These are phyloP conservation scores for Drosophila ananassae DNA, from an alignment of 1,140 invertebrate species.

Conservation along the genomic window DNA sequence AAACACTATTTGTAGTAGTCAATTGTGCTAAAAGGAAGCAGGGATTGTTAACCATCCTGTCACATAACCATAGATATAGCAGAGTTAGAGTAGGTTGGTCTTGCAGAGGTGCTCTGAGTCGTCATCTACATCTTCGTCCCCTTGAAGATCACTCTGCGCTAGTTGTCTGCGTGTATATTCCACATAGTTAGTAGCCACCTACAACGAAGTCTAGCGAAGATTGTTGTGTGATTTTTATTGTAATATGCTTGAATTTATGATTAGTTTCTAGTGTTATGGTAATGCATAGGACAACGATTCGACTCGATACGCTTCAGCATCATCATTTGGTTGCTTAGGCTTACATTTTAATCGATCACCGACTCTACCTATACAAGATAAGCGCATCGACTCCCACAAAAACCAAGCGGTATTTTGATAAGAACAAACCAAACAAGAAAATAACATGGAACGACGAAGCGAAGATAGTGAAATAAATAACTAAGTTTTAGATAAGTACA, in stretches of 20 bases:
- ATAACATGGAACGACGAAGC: conserved; percentile 16
- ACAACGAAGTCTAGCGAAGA: conserved; percentile 66
- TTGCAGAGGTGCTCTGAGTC: not conserved
- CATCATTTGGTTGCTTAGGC: conserved; percentile 66
- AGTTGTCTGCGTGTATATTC: conserved; percentile 43
- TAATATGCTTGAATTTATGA: conserved; percentile 71
- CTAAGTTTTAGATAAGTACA: conserved; percentile 57
- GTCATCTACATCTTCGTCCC: not conserved
- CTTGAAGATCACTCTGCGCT: conserved; percentile 5
- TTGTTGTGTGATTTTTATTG: conserved; percentile 74
- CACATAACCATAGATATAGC: conserved; percentile 9
- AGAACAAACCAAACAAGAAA: conserved; percentile 46
- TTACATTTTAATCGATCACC: conserved; percentile 44
- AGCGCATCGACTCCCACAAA: conserved; percentile 37
- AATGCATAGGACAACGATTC: conserved; percentile 61
- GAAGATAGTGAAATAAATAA: conserved; percentile 60
- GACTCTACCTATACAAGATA: conserved; percentile 42
- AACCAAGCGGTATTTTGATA: conserved; percentile 71
- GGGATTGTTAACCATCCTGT: conserved; percentile 58
- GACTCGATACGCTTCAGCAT: conserved; percentile 60
- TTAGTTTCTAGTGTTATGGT: conserved; percentile 62
- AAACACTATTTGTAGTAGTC: conserved; percentile 68
- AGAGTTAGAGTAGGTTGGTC: conserved; percentile 4
- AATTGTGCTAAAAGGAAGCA: conserved; percentile 71
- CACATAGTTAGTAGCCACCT: conserved; percentile 66